Base-by-base conservation (phyloP, 2,797 vertebrate genomes). In the Urophycis tenuis region DNA sequence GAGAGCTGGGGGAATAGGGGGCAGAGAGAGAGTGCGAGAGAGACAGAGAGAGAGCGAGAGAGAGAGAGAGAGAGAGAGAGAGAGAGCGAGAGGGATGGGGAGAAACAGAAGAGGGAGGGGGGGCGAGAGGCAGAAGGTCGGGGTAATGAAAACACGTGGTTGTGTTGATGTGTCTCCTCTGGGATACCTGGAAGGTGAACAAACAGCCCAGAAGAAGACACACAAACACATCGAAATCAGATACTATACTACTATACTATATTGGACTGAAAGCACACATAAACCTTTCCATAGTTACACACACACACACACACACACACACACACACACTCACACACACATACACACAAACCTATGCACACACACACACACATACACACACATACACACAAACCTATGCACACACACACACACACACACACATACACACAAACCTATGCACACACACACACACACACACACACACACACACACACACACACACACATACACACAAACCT, bases 181-280 rank as follows among this genome's bases (percentile, higher is more conserved):
- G 78, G 71, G 49, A 77, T 69, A 31, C n/a, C 29, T 69, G 41
- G 30, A 77, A 71, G 25, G 49, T 82, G 35, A 81, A 84, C 73
- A 82, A 73, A 80, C 75, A 72, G 67, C 41, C 53, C 74, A 81
- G 74, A 79, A 31, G 71, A 15, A 84, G 60, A 78, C 39, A 74
- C 29, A 72, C 31, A 76, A 35, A 72, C 6, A 41, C 39, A 41
- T 8, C 8, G 39, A 12, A 11, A 41, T 41, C 74, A 80, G 49
- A 19, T 36, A 86, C 69, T n/a, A n/a, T n/a, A n/a, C n/a, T n/a
- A n/a, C n/a, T n/a, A n/a, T n/a, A n/a, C n/a, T n/a, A n/a, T n/a
- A 74, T 71, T 82, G 78, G 87, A 32, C 82, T 81, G 25, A 69
- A 69, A n/a, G 14, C 31, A 32, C 5, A 72, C 14, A 22, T 79